phyloP scores from a whole-genome alignment of 2,113 vertebrate species.

The Hippocampus mohnikei region DNA sequence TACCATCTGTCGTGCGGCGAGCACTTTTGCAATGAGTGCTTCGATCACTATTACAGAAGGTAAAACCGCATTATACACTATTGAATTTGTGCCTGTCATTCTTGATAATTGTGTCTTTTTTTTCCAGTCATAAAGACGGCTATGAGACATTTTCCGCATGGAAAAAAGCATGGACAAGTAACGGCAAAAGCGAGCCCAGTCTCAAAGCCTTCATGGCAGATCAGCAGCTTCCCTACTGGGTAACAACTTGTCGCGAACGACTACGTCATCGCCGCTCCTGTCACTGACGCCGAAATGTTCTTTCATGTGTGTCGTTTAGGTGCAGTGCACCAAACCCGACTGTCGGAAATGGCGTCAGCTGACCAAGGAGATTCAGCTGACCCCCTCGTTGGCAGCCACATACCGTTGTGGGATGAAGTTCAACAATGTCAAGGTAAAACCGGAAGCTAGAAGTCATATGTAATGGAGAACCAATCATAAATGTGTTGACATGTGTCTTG shows the following conservation, averaged over 20 bases:
- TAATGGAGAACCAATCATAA: neutral
- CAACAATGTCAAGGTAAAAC: slow-evolving; percentile 82
- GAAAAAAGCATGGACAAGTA: slow-evolving; percentile 96
- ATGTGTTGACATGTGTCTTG: neutral
- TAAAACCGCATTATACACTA: slow-evolving; percentile 37
- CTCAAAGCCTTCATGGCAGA: slow-evolving; percentile 98
- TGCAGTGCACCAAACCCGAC: slow-evolving; percentile 87
- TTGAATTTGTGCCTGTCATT: neutral
- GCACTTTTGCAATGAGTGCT: slow-evolving; percentile 98
- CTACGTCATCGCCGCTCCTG: neutral
- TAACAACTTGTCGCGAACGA: slow-evolving; percentile 53
- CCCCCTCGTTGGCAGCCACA: slow-evolving; percentile 79
- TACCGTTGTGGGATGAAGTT: slow-evolving; percentile 93
- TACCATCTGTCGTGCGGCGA: slow-evolving; percentile 98
- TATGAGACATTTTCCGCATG: slow-evolving; percentile 89
- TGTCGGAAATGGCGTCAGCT: slow-evolving; percentile 96
- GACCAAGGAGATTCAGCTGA: slow-evolving; percentile 93
- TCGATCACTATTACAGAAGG: slow-evolving; percentile 98
- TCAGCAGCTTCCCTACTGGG: slow-evolving; percentile 96
- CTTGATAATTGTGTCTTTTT: neutral
- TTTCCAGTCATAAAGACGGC: slow-evolving; percentile 92
- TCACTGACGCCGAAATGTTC: neutral
- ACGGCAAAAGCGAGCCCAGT: slow-evolving; percentile 96
- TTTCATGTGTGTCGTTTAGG: slow-evolving; percentile 63
- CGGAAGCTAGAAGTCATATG: neutral